Percentiles rank a stretch among this genome's conserved stretches.
phyloP scores from a whole-genome alignment of 2,888 invertebrate species.

The Caenorhabditis zanzibari region DNA sequence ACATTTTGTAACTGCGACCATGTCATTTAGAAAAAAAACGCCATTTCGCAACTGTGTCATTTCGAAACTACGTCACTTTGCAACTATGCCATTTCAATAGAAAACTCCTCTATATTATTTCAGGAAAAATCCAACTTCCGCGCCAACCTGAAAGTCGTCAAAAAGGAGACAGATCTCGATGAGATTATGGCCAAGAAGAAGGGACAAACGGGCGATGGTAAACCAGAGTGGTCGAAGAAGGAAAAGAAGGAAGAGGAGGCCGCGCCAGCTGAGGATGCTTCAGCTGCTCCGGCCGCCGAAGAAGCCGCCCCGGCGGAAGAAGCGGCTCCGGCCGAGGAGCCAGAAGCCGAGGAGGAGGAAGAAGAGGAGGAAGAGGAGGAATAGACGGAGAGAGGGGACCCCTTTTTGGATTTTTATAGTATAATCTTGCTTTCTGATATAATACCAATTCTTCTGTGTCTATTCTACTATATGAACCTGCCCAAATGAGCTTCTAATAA shows the following conservation, averaged over 20 bases:
- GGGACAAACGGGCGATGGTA: conserved; percentile 74
- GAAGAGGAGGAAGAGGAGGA: conserved; percentile 68
- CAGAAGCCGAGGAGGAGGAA: conserved; percentile 67
- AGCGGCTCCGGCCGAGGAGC: conserved; percentile 64
- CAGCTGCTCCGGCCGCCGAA: conserved; percentile 48
- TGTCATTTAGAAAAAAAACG: too few relatives aligned
- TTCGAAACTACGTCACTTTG: too few relatives aligned
- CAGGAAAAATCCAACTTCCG: conserved; percentile 93
- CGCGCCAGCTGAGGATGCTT: conserved; percentile 30
- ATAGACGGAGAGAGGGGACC: conserved; percentile 5
- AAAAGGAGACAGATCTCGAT: conserved; percentile 91
- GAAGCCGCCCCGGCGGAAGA: conserved; percentile 68
- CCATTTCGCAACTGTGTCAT: too few relatives aligned
- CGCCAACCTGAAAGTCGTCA: conserved; percentile 98
- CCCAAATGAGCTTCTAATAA: too few relatives aligned
- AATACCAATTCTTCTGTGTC: background rate
- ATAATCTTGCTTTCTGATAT: background rate
- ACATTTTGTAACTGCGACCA: too few relatives aligned
- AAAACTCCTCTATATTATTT: too few relatives aligned
- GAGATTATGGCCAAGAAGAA: conserved; percentile 77
- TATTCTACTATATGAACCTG: background rate
- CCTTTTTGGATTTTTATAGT: background rate
- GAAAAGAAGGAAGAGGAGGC: conserved; percentile 69
- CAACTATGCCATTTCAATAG: too few relatives aligned
- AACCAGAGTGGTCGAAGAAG: conserved; percentile 83